These are phyloP conservation scores for Sciurus niger DNA, from an alignment of 2,113 vertebrate genomes.

Conservation along the genomic window DNA sequence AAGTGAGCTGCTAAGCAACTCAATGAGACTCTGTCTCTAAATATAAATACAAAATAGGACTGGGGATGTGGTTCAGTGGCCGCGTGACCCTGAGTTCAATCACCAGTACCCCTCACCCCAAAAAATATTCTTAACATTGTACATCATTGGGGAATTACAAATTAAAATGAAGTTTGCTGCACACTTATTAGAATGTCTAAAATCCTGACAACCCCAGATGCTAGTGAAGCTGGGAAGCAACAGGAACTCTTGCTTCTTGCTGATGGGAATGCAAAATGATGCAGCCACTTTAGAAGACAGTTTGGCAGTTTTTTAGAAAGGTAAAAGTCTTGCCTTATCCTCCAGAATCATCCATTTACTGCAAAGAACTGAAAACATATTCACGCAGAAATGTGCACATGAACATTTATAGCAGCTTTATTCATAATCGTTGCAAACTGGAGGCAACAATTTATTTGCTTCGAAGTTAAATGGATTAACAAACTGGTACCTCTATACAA, in stretches of 20 bases:
- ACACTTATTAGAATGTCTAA: not conserved
- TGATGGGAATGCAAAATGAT: not conserved
- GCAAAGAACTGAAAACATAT: not conserved
- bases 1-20: no score
- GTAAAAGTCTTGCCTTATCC: not conserved
- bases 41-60: no score
- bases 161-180: not conserved
- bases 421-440: not conserved
- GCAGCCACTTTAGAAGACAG: not conserved
- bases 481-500: not conserved
- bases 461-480: not conserved
- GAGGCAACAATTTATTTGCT: not conserved
- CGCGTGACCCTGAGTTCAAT: no score
- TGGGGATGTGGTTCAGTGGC: no score
- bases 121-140: not conserved
- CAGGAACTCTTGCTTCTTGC: not conserved
- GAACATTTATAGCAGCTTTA: not conserved
- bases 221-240: not conserved
- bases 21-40: no score
- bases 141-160: not conserved
- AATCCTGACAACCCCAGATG: not conserved
- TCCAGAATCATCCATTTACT: not conserved
- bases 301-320: not conserved
- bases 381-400: not conserved
- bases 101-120: no score